Percentiles rank a stretch among this genome's conserved stretches.
phyloP scores from a whole-genome alignment of 2,113 vertebrate genomes.

The Aspiorhynchus laticeps region DNA sequence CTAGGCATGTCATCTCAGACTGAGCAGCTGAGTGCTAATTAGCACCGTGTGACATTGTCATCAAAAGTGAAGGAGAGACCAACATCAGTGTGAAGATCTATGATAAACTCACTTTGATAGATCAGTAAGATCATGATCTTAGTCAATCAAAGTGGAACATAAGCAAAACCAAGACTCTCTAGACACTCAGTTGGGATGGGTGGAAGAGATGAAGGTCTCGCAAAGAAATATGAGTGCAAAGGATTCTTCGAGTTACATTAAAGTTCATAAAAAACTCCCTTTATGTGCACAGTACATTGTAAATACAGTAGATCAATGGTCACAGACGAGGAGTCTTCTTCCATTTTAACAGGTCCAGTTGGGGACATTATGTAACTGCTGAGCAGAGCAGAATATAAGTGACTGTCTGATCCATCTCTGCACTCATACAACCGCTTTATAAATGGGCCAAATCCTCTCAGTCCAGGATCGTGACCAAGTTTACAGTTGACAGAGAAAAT shows the following conservation, averaged over 20 bases:
- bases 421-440: conserved; percentile 47
- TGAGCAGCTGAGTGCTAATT: neutral
- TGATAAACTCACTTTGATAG: conserved; percentile 25
- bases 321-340: neutral
- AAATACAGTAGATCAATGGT: neutral
- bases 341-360: conserved; percentile 5
- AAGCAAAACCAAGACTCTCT: conserved; percentile 19
- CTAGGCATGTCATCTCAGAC: neutral
- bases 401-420: conserved; percentile 44
- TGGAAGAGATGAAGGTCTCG: neutral
- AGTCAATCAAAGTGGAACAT: conserved; percentile 19
- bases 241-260: neutral
- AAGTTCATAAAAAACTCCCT: neutral
- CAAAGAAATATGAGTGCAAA: neutral
- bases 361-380: conserved; percentile 35
- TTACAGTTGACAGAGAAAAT: conserved; percentile 31
- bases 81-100: conserved; percentile 29
- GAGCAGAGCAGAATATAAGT: conserved; percentile 16
- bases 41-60: conserved; percentile 15
- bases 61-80: neutral
- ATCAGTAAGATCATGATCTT: neutral
- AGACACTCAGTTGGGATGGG: neutral
- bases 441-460: conserved; percentile 49
- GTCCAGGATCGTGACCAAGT: conserved; percentile 25
- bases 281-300: neutral